These are phyloP conservation scores for Nannobrachium achirus DNA, from an alignment of 2,113 vertebrate species.

Conservation along the genomic window DNA sequence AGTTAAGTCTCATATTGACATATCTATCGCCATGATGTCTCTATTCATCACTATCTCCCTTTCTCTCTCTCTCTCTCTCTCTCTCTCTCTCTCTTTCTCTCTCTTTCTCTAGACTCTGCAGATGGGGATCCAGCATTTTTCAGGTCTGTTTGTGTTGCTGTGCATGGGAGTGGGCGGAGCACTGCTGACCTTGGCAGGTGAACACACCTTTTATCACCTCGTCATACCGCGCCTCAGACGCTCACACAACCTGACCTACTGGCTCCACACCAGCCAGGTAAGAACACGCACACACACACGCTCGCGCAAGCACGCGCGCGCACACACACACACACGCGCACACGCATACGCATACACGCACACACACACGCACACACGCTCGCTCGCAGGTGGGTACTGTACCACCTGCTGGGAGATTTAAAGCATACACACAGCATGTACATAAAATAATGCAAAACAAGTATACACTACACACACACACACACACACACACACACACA, in stretches of 20 bases:
- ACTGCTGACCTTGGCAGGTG: slow-evolving; percentile 87
- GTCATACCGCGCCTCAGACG: slow-evolving; percentile 86
- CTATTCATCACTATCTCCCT: slow-evolving; percentile 16
- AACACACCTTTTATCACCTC: slow-evolving; percentile 89
- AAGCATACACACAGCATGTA: too few relatives aligned
- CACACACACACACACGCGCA: not conserved
- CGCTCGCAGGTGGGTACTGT: too few relatives aligned
- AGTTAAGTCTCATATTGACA: too few relatives aligned
- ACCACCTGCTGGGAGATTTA: too few relatives aligned
- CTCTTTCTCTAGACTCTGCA: slow-evolving; percentile 85
- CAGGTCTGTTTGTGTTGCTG: slow-evolving; percentile 90
- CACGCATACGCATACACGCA: not conserved
- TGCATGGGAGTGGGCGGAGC: slow-evolving; percentile 92
- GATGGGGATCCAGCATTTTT: slow-evolving; percentile 95
- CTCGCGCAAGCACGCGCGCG: not conserved
- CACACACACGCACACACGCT: not conserved
- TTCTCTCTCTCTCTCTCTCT: not conserved
- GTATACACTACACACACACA: not conserved
- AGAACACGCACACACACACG: slow-evolving; percentile 17
- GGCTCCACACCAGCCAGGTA: slow-evolving; percentile 96
- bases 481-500: not conserved
- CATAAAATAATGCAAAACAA: too few relatives aligned
- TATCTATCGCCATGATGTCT: too few relatives aligned
- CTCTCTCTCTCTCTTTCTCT: not conserved
- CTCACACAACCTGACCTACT: slow-evolving; percentile 86